Evolutionary conservation across 1,140 invertebrate genomes (phyloP), one percentile per base, ranked within the genome.

Genomic region (Polyergus mexicanus): DNA sequence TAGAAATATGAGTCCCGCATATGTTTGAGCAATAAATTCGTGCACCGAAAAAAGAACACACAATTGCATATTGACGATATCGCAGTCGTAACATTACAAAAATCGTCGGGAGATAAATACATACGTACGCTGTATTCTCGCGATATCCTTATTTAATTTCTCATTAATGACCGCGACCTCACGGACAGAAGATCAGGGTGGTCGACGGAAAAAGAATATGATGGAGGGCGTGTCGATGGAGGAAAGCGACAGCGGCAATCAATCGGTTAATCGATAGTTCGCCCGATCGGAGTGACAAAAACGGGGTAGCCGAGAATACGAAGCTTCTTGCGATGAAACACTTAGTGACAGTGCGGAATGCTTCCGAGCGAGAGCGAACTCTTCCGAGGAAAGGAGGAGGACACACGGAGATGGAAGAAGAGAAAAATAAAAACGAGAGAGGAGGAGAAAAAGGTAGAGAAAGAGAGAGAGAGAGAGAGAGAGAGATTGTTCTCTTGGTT

Each of bases 191-290:
- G 74, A 74, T 47, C 77, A 41, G 28, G 78, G 68, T 83, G 80
- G 77, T 84, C 81, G 44, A 3, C 44, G 35, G 56, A 84, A 56
- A 72, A 58, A 65, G 25, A 41, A 56, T 62, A 25, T 38, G 13
- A 5, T 22, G n/a, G 32, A 28, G 47, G 85, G 87, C 85, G 80
- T 81, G 71, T 38, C 63, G 41, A n/a, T 25, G 56, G 22, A 58
- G 38, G 11, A 58, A 56, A 60, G 32, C 60, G 54, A 44, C 84
- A n/a, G 51, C 51, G 54, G 74, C 74, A 63, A 89, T 90, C 76
- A 60, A 91, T 89, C 66, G 65, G 80, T 75, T 84, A 86, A 89
- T 90, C 89, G 85, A 89, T 87, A 62, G 54, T 63, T 69, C 44
- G 25, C 10, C 13, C 11, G 38, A 85, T 69, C 22, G 38, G 22